These are phyloP conservation scores for Heliopora coerulea DNA, from an alignment of 92 coral and sea anemone genomes.

Conservation along the genomic window DNA sequence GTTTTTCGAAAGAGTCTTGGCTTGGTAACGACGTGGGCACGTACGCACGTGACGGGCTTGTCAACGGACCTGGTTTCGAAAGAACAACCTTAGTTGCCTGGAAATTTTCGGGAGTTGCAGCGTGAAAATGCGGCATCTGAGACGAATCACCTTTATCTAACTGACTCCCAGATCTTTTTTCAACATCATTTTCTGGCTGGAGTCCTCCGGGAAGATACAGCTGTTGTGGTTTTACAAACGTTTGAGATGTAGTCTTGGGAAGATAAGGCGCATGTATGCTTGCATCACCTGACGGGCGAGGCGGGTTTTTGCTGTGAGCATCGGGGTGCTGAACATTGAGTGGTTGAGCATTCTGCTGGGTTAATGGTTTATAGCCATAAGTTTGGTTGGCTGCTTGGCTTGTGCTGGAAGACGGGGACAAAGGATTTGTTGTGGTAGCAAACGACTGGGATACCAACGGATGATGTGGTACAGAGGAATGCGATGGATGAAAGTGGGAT, in stretches of 20 bases:
- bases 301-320: conserved; percentile 6
- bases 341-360: conserved; percentile 6
- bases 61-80: background rate
- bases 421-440: conserved; percentile 41
- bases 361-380: no score
- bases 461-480: conserved; percentile 12
- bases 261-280: background rate
- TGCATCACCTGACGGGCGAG: background rate
- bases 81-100: conserved; percentile 12
- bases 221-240: background rate
- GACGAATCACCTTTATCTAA: background rate
- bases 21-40: background rate
- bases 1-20: background rate
- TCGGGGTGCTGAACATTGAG: background rate
- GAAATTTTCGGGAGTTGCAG: background rate
- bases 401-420: background rate
- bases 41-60: conserved; percentile 1
- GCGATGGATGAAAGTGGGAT: conserved; percentile 19
- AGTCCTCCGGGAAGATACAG: background rate
- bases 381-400: no score
- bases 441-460: no score
- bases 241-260: background rate
- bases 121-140: no score
- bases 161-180: background rate
- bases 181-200: background rate